Base-by-base conservation (phyloP, 2,113 vertebrate genomes). In the Hemibagrus wyckioides region DNA sequence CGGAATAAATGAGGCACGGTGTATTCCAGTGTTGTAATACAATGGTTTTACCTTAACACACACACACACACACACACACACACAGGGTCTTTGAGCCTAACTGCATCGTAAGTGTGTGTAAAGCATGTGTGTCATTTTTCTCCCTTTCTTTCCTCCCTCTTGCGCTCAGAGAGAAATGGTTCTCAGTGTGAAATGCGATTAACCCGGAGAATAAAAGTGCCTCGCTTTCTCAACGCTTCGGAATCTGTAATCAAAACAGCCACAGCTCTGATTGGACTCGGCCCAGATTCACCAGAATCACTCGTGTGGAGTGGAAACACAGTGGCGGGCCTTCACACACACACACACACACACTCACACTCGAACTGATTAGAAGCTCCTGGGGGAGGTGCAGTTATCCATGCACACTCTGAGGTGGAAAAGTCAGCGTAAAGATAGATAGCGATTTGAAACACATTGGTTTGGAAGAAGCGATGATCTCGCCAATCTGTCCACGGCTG, bases 251-350 rank as follows among this genome's bases (percentile, higher is more conserved):
- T 90, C 89, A 89, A 86, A 87, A 84, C 75, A 91, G 87, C 69
- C 88, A 30, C 56, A 65, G 87, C 87, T 83, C 83, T 89, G 90
- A 91, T 90, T 89, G 84, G 90, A 88, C 59, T 84, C 77, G 88
- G 79, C 87, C 88, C 88, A 90, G 81, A 87, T 91, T 85, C 80
- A 44, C 71, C 11, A 48, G 57, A 85, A 88, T 85, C 77, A 87
- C 87, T 87, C 76, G 75, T 85, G 86, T 87, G 67, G 83, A 89
- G 89, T 88, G 86, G 79, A 79, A 79, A 75, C 59, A 73, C 80
- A 77, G 73, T 25, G 80, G 48, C 50, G 23, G 61, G 61, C 82
- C n/a, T 28, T 21, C n/a, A 61, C 56, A 59, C 56, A 81, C 57
- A 63, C 57, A 82, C 56, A 57, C 33, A 36, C 79, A 15, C 80